These are phyloP conservation scores for Turritopsis dohrnii DNA, from an alignment of 30 jellyfish, hydroid and myxozoan genomes.

Conservation along the genomic window DNA sequence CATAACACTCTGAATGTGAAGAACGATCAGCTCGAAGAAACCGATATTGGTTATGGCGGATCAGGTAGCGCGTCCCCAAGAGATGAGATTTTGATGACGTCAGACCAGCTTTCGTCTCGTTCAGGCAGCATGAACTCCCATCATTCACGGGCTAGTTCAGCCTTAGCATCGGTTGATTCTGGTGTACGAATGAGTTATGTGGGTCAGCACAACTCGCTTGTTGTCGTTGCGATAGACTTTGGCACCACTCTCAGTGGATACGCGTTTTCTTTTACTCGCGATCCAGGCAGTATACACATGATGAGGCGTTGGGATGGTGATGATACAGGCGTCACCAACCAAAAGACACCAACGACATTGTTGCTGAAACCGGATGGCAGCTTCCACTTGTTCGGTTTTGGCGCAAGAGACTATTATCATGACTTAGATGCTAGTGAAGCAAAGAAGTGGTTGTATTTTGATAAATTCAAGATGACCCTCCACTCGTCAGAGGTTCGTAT, in stretches of 20 bases:
- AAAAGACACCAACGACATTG: conserved; percentile 92
- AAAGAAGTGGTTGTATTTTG: conserved; percentile 87
- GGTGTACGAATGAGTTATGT: conserved; percentile 84
- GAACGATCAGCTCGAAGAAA: background rate
- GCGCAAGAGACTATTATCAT: conserved; percentile 90
- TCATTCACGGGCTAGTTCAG: conserved; percentile 74
- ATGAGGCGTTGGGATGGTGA: conserved; percentile 99
- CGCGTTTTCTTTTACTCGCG: conserved; percentile 92
- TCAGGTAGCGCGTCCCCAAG: conserved; percentile 37
- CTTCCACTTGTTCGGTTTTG: conserved; percentile 93
- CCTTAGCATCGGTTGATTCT: conserved; percentile 88
- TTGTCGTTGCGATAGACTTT: conserved; percentile 94
- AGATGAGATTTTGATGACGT: conserved; percentile 13
- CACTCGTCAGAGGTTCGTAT: conserved; percentile 84
- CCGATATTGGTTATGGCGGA: conserved; percentile 31
- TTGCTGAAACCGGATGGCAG: conserved; percentile 91
- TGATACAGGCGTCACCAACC: conserved; percentile 94
- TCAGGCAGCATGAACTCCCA: conserved; percentile 76
- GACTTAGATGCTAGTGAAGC: conserved; percentile 88
- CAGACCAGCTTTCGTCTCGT: conserved; percentile 53
- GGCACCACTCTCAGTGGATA: conserved; percentile 97
- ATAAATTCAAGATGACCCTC: conserved; percentile 77
- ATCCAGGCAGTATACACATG: conserved; percentile 89
- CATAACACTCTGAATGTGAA: background rate
- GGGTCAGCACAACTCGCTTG: conserved; percentile 83